Conservation (phyloP, 2,888 invertebrate genomes). For the Chrysolina oricalcia region DNA sequence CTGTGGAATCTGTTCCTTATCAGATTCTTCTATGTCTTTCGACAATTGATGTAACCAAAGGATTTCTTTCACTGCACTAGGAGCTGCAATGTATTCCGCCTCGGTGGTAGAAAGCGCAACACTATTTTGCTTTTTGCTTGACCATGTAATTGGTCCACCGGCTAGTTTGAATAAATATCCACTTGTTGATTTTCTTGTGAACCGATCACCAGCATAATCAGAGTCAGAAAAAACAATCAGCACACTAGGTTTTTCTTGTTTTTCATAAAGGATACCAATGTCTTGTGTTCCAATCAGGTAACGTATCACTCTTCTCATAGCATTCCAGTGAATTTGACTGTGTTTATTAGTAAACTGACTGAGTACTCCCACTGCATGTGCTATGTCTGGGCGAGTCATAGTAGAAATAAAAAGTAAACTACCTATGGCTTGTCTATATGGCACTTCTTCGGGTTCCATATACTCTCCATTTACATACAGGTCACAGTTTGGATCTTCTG, state of each 20-base stretch:
- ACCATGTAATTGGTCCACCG: conserved; percentile 60
- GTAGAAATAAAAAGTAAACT: conserved; percentile 53
- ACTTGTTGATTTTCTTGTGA: conserved; percentile 55
- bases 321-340: conserved; percentile 21
- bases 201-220: conserved; percentile 39
- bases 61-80: conserved; percentile 56
- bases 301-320: conserved; percentile 37
- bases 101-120: conserved; percentile 47
- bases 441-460: too few relatives aligned
- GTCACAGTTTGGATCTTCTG: conserved; percentile 31
- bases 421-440: conserved; percentile 41
- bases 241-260: too few relatives aligned
- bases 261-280: conserved; percentile 23
- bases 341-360: conserved; percentile 46
- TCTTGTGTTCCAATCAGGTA: conserved; percentile 20
- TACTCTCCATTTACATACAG: conserved; percentile 43
- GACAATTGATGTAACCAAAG: conserved; percentile 49
- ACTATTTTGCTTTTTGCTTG: conserved; percentile 37
- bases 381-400: conserved; percentile 56
- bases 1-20: not conserved
- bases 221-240: conserved; percentile 37
- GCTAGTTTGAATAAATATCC: conserved; percentile 57
- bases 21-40: conserved; percentile 18
- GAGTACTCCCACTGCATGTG: conserved; percentile 48
- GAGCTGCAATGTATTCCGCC: conserved; percentile 59